Conservation (phyloP, 2,888 invertebrate genomes). For the Metacarcinus magister region DNA sequence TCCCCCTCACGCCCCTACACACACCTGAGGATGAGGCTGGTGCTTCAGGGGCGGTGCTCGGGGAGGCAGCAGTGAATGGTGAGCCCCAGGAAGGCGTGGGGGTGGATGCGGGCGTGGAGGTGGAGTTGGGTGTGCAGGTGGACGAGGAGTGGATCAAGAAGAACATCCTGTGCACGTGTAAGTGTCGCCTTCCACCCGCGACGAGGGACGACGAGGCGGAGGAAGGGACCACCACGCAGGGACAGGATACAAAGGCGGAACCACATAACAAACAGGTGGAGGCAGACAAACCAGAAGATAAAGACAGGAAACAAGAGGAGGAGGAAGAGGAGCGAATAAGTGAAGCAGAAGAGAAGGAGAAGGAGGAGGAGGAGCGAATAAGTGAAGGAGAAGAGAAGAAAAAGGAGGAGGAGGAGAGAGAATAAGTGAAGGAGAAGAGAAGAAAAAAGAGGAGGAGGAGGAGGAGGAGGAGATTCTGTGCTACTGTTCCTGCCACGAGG, state of each 20-base stretch:
- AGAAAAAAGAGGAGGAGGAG: neutral
- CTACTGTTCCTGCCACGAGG: constrained; percentile 76
- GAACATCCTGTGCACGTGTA: constrained; percentile 76
- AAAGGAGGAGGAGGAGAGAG: neutral
- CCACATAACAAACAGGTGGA: neutral
- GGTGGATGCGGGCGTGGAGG: neutral
- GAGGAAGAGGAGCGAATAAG: neutral
- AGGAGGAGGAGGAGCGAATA: constrained; percentile 1
- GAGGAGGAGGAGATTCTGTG: constrained; percentile 52
- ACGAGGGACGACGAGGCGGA: neutral
- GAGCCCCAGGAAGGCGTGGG: neutral
- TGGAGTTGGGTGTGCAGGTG: neutral
- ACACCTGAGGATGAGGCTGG: neutral
- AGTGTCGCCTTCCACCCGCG: neutral
- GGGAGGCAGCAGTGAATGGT: neutral
- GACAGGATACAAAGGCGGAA: neutral
- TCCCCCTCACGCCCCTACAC: neutral
- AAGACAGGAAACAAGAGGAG: neutral
- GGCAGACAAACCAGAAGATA: neutral
- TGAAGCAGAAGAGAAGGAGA: neutral
- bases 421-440: neutral
- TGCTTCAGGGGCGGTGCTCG: neutral
- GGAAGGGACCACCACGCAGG: neutral
- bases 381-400: neutral
- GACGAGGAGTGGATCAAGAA: constrained; percentile 77